phyloP scores from a whole-genome alignment of 2,888 invertebrate species.

The Cephus rjabovi region DNA sequence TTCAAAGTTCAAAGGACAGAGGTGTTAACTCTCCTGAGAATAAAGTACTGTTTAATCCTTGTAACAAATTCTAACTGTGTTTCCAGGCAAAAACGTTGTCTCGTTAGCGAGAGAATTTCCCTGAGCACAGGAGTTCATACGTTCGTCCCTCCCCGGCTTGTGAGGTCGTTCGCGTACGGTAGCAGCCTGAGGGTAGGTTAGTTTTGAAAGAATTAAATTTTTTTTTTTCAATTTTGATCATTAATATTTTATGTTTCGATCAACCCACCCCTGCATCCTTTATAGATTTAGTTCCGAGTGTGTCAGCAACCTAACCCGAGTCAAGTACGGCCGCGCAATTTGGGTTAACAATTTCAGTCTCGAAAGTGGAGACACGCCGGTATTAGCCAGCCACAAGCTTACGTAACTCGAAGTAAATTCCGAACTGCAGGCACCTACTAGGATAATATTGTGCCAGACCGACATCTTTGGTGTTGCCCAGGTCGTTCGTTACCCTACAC shows the following conservation, averaged over 20 bases:
- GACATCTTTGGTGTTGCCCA: conserved; percentile 55
- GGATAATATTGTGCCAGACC: conserved; percentile 55
- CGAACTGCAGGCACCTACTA: conserved; percentile 39
- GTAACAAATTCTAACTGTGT: not conserved
- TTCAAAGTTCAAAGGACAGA: not conserved
- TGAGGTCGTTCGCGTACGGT: not conserved
- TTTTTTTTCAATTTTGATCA: not conserved
- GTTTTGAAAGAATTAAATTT: not conserved
- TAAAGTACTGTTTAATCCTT: not conserved
- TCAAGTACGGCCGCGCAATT: conserved; percentile 27
- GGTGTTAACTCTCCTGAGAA: not conserved
- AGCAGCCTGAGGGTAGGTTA: not conserved
- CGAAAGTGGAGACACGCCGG: conserved; percentile 36
- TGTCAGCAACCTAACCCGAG: not conserved
- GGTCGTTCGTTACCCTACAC: conserved; percentile 48
- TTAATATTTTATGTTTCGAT: not conserved
- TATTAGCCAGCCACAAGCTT: conserved; percentile 36
- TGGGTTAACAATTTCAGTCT: conserved; percentile 42
- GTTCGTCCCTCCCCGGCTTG: not conserved
- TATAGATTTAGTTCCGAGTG: not conserved
- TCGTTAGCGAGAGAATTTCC: not conserved
- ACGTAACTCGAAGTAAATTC: conserved; percentile 42
- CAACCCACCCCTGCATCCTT: not conserved
- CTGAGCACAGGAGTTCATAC: not conserved
- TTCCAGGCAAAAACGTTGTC: not conserved